A percentile compares a stretch with the other conserved stretches of the same genome.
Conservation (phyloP, 2,888 invertebrate genomes). For the Alitta virens region DNA sequence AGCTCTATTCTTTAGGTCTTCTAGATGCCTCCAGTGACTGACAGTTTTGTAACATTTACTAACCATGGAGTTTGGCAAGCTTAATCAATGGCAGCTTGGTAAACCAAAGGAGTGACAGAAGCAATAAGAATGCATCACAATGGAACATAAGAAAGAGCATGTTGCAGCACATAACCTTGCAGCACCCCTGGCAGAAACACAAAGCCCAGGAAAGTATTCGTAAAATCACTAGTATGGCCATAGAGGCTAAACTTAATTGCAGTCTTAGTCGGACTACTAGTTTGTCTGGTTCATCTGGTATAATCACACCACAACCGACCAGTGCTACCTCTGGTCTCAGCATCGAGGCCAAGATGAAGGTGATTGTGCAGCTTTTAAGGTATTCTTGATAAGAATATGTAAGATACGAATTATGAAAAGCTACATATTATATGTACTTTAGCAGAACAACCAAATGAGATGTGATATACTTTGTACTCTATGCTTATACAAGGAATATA, state of each 20-base stretch:
- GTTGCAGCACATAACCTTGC: conserved; percentile 89
- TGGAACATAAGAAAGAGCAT: conserved; percentile 93
- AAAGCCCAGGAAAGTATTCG: conserved; percentile 48
- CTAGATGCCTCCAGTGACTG: too few species aligned
- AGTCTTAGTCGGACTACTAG: not conserved
- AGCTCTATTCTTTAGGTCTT: too few species aligned
- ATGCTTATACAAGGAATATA: too few species aligned
- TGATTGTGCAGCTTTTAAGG: too few species aligned
- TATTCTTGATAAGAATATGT: too few species aligned
- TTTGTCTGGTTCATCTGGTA: conserved; percentile 1
- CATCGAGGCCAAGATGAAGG: not conserved
- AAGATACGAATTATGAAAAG: too few species aligned
- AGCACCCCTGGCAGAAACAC: conserved; percentile 65
- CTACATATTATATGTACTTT: too few species aligned
- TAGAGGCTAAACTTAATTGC: conserved; percentile 14
- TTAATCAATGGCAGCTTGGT: too few species aligned
- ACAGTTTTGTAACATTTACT: too few species aligned
- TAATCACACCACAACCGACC: not conserved
- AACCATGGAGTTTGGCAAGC: too few species aligned
- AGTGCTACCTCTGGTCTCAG: not conserved
- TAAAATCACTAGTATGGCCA: conserved; percentile 26
- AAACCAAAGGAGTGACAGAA: conserved; percentile 88
- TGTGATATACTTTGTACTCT: too few species aligned
- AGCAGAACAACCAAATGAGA: too few species aligned
- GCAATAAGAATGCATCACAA: conserved; percentile 91